Evolutionary conservation across 2,888 invertebrate genomes (phyloP).

Genomic region (Drosophila meridionalis): DNA sequence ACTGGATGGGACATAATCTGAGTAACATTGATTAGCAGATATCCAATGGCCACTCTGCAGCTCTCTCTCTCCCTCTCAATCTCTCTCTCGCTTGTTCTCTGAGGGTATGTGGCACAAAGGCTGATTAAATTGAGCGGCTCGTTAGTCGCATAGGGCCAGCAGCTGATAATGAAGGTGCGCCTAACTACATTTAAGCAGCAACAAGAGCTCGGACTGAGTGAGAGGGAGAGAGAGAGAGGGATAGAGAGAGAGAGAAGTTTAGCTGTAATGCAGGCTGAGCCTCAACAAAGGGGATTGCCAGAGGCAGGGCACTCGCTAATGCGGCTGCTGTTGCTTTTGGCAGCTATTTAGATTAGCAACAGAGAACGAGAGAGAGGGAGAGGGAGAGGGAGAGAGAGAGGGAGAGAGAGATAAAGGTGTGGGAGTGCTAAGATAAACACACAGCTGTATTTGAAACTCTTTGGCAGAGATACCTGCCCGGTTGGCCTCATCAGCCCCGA

Average conservation of each 20-base stretch:
- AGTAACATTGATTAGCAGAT: background rate
- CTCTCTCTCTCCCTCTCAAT: background rate
- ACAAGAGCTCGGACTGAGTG: background rate
- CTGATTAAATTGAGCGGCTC: slow-evolving; percentile 55
- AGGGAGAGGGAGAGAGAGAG: background rate
- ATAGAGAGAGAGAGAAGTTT: background rate
- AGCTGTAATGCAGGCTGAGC: slow-evolving; percentile 27
- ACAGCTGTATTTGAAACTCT: slow-evolving; percentile 14
- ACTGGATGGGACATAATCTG: background rate
- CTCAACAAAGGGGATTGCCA: slow-evolving; percentile 35
- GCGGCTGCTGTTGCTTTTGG: slow-evolving; percentile 13
- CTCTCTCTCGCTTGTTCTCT: background rate
- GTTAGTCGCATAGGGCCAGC: slow-evolving; percentile 27
- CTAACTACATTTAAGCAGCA: slow-evolving; percentile 32
- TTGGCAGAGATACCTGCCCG: slow-evolving; percentile 14
- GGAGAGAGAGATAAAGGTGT: background rate
- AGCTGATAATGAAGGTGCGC: slow-evolving; percentile 30
- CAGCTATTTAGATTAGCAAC: slow-evolving; percentile 7
- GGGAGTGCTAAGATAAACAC: slow-evolving; percentile 3
- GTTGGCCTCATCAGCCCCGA: slow-evolving; percentile 30
- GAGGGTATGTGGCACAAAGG: slow-evolving; percentile 28
- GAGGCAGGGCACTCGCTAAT: slow-evolving; percentile 13
- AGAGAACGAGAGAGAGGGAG: background rate
- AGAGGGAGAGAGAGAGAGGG: background rate
- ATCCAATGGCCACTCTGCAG: background rate